These are phyloP conservation scores for Petrocephalus sullivani DNA, from an alignment of 2,797 vertebrate species.

Conservation along the genomic window DNA sequence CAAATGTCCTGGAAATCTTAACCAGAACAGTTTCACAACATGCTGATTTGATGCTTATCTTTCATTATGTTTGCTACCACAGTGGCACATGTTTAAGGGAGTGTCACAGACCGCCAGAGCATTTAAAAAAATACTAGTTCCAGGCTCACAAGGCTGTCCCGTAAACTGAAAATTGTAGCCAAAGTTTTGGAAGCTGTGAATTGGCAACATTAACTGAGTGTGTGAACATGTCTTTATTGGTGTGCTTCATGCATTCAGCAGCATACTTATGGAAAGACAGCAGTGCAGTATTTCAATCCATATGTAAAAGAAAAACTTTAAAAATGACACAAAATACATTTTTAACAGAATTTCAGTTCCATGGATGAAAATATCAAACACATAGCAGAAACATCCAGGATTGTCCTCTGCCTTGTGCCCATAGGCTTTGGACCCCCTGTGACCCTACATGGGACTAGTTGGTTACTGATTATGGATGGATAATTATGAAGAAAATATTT, in stretches of 20 bases:
- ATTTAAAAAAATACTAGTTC: not conserved
- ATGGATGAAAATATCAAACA: not conserved
- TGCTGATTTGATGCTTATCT: not conserved
- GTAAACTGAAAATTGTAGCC: not conserved
- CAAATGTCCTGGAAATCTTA: not conserved
- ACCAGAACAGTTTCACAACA: not conserved
- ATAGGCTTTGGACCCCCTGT: not conserved
- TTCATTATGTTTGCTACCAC: not conserved
- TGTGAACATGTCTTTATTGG: not conserved
- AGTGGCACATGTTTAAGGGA: not conserved
- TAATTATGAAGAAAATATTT: not conserved
- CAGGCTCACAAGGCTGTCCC: not conserved
- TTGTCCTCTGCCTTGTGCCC: not conserved
- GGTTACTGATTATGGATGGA: not conserved
- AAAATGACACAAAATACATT: not conserved
- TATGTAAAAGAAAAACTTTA: not conserved
- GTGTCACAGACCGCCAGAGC: not conserved
- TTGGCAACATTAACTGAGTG: not conserved
- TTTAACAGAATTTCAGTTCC: not conserved
- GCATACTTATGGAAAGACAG: not conserved
- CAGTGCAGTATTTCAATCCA: not conserved
- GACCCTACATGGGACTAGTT: not conserved
- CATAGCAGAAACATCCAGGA: not conserved
- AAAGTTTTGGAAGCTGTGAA: not conserved
- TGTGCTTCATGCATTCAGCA: not conserved